Evolutionary conservation across 2,797 vertebrate species (phyloP).

Genomic region (Hoplostethus mediterraneus): DNA sequence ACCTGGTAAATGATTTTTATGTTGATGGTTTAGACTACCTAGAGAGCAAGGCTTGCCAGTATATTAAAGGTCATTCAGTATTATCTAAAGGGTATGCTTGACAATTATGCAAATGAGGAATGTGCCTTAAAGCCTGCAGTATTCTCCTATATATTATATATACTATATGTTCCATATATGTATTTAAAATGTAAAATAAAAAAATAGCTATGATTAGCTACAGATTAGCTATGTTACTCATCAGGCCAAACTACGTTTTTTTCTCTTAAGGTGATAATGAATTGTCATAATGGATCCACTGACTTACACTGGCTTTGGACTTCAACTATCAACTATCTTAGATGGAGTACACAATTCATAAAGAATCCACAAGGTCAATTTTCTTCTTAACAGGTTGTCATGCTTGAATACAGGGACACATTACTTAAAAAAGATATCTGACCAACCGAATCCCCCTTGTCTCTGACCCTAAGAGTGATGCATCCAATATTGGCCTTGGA

Average conservation of each 20-base stretch:
- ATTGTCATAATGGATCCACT: constrained; percentile 32
- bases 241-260: constrained; percentile 23
- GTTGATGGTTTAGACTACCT: constrained; percentile 72
- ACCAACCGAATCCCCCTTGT: constrained; percentile 12
- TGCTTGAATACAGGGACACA: constrained; percentile 21
- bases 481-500: constrained; percentile 56
- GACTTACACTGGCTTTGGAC: constrained; percentile 28
- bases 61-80: constrained; percentile 65
- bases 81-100: constrained; percentile 69
- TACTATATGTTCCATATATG: constrained; percentile 17
- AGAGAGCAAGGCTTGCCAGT: constrained; percentile 52
- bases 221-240: constrained; percentile 16
- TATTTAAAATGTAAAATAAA: constrained; percentile 41
- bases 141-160: too few relatives aligned
- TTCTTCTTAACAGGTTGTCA: constrained; percentile 19
- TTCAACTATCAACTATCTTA: constrained; percentile 19
- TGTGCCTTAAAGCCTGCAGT: constrained; percentile 27
- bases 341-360: constrained; percentile 5
- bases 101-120: constrained; percentile 60
- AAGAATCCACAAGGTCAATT: constrained; percentile 35
- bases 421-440: constrained; percentile 39
- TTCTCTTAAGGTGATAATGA: constrained; percentile 52
- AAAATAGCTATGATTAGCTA: constrained; percentile 8
- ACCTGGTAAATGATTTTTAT: constrained; percentile 73
- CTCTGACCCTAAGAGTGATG: constrained; percentile 50